Percentiles rank a stretch among this genome's conserved stretches.
Conservation (phyloP, 2,797 vertebrate genomes). For the Coendou prehensilis region DNA sequence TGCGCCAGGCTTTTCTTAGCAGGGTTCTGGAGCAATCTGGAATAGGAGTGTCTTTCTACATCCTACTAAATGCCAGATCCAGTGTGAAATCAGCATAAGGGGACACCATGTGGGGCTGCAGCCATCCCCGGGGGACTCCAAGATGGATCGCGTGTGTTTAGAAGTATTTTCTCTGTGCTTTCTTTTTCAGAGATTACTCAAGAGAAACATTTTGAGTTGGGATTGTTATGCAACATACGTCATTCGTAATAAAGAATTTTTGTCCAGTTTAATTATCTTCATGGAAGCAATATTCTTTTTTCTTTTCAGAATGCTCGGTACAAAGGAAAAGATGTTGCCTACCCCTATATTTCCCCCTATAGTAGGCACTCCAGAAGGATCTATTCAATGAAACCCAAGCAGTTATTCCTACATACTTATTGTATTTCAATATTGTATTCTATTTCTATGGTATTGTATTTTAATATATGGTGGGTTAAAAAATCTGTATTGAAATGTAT, state of each 20-base stretch:
- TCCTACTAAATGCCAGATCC: constrained; percentile 33
- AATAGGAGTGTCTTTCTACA: background rate
- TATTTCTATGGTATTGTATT: background rate
- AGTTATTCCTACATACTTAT: background rate
- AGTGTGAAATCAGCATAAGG: background rate
- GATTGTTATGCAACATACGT: background rate
- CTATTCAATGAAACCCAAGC: constrained; percentile 54
- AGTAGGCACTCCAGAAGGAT: background rate
- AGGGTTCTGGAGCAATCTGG: background rate
- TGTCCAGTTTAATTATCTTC: constrained; percentile 11
- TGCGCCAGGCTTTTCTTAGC: background rate
- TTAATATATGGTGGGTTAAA: constrained; percentile 45
- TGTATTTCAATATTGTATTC: background rate
- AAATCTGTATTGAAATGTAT: constrained; percentile 44
- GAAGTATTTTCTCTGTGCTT: background rate
- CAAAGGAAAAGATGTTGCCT: constrained; percentile 47
- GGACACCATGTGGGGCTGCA: background rate
- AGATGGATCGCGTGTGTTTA: background rate
- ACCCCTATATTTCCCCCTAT: background rate
- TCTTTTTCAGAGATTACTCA: constrained; percentile 58
- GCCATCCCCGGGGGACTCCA: constrained; percentile 2
- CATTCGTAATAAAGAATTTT: constrained; percentile 12
- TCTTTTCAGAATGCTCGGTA: constrained; percentile 41
- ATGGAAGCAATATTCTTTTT: background rate
- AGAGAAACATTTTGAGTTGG: constrained; percentile 8